Evolutionary conservation across 2,113 vertebrate genomes (phyloP), one percentile per base, ranked within the genome.

Genomic region (Gila orcuttii): DNA sequence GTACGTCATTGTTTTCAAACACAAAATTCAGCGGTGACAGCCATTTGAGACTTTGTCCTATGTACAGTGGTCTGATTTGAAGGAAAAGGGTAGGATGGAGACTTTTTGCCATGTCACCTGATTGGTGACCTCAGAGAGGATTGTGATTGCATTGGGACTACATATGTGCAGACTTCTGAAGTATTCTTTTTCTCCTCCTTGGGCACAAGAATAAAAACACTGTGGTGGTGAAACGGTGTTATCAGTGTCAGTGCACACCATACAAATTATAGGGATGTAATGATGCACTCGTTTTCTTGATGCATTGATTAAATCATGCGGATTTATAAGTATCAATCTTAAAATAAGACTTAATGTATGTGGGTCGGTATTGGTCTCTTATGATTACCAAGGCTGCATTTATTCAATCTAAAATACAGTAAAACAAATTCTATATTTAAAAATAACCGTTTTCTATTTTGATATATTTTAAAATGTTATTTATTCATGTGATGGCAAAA

Each of bases 121-220:
- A 33, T 33, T 79, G 25, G n/a, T 87, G 83, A 89, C 79, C n/a
- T 60, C 21, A 81, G 74, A 87, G 45, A 79, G 73, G 82, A 73
- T 84, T 68, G 74, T 39, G 55, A 57, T 42, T 36, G 19, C 68
- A 71, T 42, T 39, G 19, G 19, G 68, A 36, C 23, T 39, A 4
- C 68, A 71, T 4, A 71, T 21, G 10, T 23, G 36, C 21, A 42
- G 36, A 73, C 4, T n/a, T 73, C 21, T 6, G 10, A 42, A 71
- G 19, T 11, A 1, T 71, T 73, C 23, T 71, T 71, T 12, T 6
- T 23, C 69, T 73, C 68, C 19, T 71, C 9, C 33, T 71, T 42
- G 68, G 19, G 68, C 68, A 71, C 19, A 71, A 42, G 33, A 39
- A 39, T 42, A 23, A 36, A 36, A 69, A 69, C 66, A 39, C 31